Conservation (phyloP, 2,888 invertebrate species). For the Xylota segnis region DNA sequence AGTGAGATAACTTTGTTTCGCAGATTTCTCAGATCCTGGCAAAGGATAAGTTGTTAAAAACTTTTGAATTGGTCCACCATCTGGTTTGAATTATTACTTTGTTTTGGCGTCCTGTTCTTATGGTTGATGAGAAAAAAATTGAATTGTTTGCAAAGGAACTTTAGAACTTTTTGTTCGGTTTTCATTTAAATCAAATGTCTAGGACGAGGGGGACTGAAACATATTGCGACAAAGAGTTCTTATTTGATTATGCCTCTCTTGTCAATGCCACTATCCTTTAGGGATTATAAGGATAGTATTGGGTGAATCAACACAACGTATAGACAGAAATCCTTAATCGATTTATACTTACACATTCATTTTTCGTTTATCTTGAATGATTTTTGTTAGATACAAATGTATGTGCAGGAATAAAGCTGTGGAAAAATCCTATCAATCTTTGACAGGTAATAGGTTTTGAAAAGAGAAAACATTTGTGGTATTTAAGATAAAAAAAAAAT, state of each 20-base stretch:
- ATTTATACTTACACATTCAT: too few species aligned
- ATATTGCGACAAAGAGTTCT: not conserved
- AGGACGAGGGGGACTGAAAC: not conserved
- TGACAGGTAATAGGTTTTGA: too few species aligned
- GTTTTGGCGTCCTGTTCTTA: not conserved
- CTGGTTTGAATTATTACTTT: constrained; percentile 12
- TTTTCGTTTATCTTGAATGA: too few species aligned
- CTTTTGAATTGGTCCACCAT: constrained; percentile 19
- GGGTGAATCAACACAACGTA: too few species aligned
- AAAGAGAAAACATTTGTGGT: too few species aligned
- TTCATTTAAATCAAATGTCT: not conserved
- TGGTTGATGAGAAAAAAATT: not conserved
- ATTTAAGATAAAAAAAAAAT: too few species aligned
- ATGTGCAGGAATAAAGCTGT: too few species aligned
- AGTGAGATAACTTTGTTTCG: constrained; percentile 6
- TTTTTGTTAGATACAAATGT: too few species aligned
- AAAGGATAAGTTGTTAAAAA: constrained; percentile 4
- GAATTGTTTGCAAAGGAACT: not conserved
- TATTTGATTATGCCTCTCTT: not conserved
- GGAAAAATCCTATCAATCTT: too few species aligned
- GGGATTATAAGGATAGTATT: too few species aligned
- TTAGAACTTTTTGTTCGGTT: not conserved
- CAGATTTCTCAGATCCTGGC: not conserved
- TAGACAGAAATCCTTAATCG: too few species aligned
- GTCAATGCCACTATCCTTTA: too few species aligned